Base-by-base conservation (phyloP, 2,797 vertebrate species). In the Protosalanx chinensis region DNA sequence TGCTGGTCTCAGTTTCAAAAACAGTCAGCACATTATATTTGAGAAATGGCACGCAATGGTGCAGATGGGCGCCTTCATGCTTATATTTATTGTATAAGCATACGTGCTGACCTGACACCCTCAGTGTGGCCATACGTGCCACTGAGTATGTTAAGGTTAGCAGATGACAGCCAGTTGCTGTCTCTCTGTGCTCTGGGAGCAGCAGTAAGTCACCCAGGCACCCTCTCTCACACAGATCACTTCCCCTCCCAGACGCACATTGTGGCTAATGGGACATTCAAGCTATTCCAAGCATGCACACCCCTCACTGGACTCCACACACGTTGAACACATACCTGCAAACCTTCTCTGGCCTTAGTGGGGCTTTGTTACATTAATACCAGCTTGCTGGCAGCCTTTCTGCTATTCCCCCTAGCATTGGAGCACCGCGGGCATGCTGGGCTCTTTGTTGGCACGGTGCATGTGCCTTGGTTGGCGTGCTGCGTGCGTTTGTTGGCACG, bases 361-460 rank as follows among this genome's bases (percentile, higher is more conserved):
- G 61, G 80, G 82, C 81, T 89, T 88, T 86, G 85, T 72, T 79
- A 58, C 68, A 82, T 76, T 85, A 82, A 78, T 86, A 79, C 67
- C 77, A 81, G 70, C 76, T 80, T 70, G 51, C 51, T 20, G 59
- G 80, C 67, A 71, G 70, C 57, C 74, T 49, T 29, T 15, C 32
- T 63, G 70, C 79, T 56, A 72, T 77, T 80, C 71, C 75, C 29
- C 23, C 58, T 58, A 64, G 71, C 71, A 4, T 64, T 61, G 59
- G 70, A 73, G 76, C 3, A 64, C 71, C 68, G 61, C 15, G 33
- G 73, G 68, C 37, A 75, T 70, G 78, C 66, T 61, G 72, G 72
- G 27, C 57, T 20, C 18, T n/a, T 76, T 60, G 72, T 72, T 63
- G 67, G 20, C 67, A 56, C 70, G 29, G 51, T 67, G 18, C 4